Evolutionary conservation across 92 coral and sea anemone genomes (phyloP).

Genomic region (Nematostella vectensis): DNA sequence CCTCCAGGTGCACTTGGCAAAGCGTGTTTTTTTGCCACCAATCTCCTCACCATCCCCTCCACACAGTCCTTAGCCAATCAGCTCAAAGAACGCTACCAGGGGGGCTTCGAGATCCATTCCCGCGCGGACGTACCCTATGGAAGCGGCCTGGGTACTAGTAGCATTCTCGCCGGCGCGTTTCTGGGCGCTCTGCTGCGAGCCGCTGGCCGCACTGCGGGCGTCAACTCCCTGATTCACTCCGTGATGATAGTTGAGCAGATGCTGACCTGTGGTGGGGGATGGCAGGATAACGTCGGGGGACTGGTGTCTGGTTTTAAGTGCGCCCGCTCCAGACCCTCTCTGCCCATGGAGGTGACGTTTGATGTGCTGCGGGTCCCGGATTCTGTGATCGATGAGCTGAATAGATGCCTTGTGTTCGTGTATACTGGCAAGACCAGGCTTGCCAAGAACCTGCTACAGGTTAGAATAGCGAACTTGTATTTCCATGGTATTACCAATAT

Average conservation of each 20-base stretch:
- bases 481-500: too few relatives aligned
- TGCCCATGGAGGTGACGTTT: slow-evolving; percentile 69
- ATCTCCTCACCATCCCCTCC: slow-evolving; percentile 55
- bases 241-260: slow-evolving; percentile 94
- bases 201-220: slow-evolving; percentile 65
- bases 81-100: slow-evolving; percentile 56
- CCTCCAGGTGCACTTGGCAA: slow-evolving; percentile 76
- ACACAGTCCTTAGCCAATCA: slow-evolving; percentile 65
- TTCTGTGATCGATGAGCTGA: slow-evolving; percentile 43
- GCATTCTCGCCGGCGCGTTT: slow-evolving; percentile 84
- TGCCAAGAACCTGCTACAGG: slow-evolving; percentile 95
- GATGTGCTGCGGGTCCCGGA: slow-evolving; percentile 46
- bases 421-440: slow-evolving; percentile 88
- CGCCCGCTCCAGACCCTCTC: slow-evolving; percentile 66
- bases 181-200: slow-evolving; percentile 88
- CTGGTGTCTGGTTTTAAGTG: slow-evolving; percentile 87
- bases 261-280: slow-evolving; percentile 98
- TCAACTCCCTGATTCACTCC: slow-evolving; percentile 72
- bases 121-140: slow-evolving; percentile 84
- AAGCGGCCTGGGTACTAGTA: slow-evolving; percentile 96
- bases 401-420: slow-evolving; percentile 57
- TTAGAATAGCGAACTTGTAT: slow-evolving; percentile 9
- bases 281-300: slow-evolving; percentile 99
- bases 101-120: slow-evolving; percentile 88
- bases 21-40: slow-evolving; percentile 84